phyloP scores from a whole-genome alignment of 2,888 invertebrate genomes.

The Lacanobia oleracea region DNA sequence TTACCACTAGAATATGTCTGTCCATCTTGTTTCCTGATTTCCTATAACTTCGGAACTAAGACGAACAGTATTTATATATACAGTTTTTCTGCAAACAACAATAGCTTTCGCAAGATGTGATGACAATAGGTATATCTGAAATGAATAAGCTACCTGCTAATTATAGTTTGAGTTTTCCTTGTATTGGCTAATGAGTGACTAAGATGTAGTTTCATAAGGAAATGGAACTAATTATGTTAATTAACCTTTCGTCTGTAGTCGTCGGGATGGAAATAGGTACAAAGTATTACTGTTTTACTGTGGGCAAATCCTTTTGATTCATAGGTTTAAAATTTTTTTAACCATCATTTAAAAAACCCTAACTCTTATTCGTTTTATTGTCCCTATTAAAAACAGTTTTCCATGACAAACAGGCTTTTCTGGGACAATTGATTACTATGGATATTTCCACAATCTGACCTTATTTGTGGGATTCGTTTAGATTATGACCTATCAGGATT shows the following conservation, averaged over 20 bases:
- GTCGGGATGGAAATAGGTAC: background rate
- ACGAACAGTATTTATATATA: constrained; percentile 42
- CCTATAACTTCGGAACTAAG: constrained; percentile 25
- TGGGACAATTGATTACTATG: background rate
- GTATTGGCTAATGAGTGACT: constrained; percentile 37
- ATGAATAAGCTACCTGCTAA: background rate
- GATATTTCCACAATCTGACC: background rate
- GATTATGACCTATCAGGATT: background rate
- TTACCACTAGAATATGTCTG: constrained; percentile 54
- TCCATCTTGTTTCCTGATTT: constrained; percentile 46
- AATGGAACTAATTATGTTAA: constrained; percentile 7
- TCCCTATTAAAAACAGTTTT: background rate
- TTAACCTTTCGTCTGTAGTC: background rate
- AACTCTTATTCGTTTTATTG: background rate
- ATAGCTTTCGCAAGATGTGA: constrained; percentile 58
- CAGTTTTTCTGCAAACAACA: constrained; percentile 38
- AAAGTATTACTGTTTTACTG: background rate
- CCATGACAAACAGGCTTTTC: background rate
- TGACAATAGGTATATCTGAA: constrained; percentile 20
- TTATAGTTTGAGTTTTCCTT: constrained; percentile 39
- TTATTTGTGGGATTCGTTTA: background rate
- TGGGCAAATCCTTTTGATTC: too few species aligned
- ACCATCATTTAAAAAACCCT: background rate
- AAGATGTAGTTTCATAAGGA: constrained; percentile 1
- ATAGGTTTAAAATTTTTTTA: too few species aligned